Evolutionary conservation across 2,888 invertebrate species (phyloP), one percentile per base, ranked within the genome.

Genomic region (Psylliodes chrysocephalus): DNA sequence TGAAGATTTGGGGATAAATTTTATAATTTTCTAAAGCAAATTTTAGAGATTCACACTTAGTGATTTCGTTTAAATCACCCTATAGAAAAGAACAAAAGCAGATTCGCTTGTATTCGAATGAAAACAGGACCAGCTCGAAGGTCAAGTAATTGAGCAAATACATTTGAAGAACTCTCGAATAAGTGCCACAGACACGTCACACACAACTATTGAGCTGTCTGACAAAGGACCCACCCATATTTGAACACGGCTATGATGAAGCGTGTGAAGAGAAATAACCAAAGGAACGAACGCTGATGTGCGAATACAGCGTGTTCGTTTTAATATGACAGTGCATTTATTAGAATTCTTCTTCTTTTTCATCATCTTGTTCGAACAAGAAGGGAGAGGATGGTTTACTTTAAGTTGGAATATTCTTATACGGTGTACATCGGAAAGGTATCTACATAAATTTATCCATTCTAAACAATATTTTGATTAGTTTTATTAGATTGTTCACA

Each of bases 171-270:
- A 57, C 64, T 64, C 71, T 72, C 69, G 62, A 63, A 69, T 54
- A 68, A 68, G 74, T 69, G 67, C 70, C 61, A 72, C n/a, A n/a
- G n/a, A n/a, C n/a, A n/a, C n/a, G n/a, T n/a, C n/a, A n/a, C n/a
- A n/a, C 64, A 53, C 15, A 53, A 61, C 73, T 62, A 75, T 77
- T 74, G 70, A 76, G 70, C 73, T 76, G 75, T 77, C 76, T 73
- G 74, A 69, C 72, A 71, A 71, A 67, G n/a, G 75, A 73, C 75
- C 75, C 75, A 76, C 76, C 77, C 74, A 73, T 75, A 75, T 77
- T 77, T 77, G 73, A 73, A 74, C 71, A 72, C 56, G 71, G 69
- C 72, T 70, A 73, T 70, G 73, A 68, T 70, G 74, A 70, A 76
- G 73, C 77, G 76, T 76, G 76, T 76, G 77, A 76, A 77, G n/a